A percentile compares a stretch with the other conserved stretches of the same genome.
These are phyloP conservation scores for Mastomys coucha DNA, from an alignment of 2,113 vertebrate genomes.

Conservation along the genomic window DNA sequence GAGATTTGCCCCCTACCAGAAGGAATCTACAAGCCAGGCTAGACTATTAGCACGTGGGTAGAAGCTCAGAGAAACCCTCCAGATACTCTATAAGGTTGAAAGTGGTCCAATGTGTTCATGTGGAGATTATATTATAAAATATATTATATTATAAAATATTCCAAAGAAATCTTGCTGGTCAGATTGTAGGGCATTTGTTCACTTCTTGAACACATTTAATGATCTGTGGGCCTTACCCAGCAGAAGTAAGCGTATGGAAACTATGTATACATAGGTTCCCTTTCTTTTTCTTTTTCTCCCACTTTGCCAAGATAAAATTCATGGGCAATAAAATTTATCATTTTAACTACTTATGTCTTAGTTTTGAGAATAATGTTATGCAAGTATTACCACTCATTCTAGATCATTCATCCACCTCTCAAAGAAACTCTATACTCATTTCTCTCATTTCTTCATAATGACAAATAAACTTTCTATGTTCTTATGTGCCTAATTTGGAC, in stretches of 20 bases:
- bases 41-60: neutral
- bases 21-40: neutral
- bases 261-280: neutral
- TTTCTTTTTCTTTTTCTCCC: neutral
- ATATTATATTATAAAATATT: neutral
- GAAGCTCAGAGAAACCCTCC: neutral
- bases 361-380: slow-evolving; percentile 10
- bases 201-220: neutral
- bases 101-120: slow-evolving; percentile 3
- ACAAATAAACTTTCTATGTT: neutral
- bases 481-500: neutral
- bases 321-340: neutral
- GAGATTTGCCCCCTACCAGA: neutral
- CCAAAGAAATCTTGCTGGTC: neutral
- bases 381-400: neutral
- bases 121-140: neutral
- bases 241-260: neutral
- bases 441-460: neutral
- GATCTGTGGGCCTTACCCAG: neutral
- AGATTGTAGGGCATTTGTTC: neutral
- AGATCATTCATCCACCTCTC: neutral
- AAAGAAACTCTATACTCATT: neutral
- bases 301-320: neutral
- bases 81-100: neutral
- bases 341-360: neutral